Base-by-base conservation (phyloP, 2,113 vertebrate genomes). In the Urocynchramus pylzowi region DNA sequence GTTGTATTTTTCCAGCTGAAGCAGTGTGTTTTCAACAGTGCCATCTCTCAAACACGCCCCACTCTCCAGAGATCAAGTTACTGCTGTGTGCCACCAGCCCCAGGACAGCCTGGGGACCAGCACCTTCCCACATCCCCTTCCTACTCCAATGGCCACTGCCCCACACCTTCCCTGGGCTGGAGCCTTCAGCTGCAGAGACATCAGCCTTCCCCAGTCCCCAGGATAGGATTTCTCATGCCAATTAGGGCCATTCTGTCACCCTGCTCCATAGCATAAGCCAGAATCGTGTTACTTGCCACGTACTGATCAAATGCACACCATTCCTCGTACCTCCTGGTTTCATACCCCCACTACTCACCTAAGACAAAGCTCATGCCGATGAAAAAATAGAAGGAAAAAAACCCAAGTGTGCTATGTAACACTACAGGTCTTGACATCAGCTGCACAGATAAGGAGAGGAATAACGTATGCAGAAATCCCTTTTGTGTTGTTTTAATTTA, bases 241-340 rank as follows among this genome's bases (percentile, higher is more conserved):
- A 5, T 64, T 39, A 30, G 49, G 37, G 23, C 31, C 50, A 23
- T 77, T 74, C 57, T 90, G 37, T 61, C 79, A 86, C 45, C 13
- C 45, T 64, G 44, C 26, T 92, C 35, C 27, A 47, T 4, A 77
- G 52, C 63, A 41, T 27, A 53, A 90, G 31, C 45, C 75, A 85
- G 68, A 92, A 42, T 39, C 18, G 0, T 2, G 9, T 83, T 71
- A 80, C 31, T 63, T 60, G 23, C 41, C n/a, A 54, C 0, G 0
- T 9, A 41, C 31, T 69, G 27, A 41, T 77, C 68, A 84, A 79
- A 74, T 77, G 10, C n/a, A 59, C 21, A 26, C 33, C 18, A 54
- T 60, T 50, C 61, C 54, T 88, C 8, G 1, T 6, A 33, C 30
- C 31, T 75, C 53, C 61, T 74, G 12, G 33, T 50, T 67, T 71